Conservation (phyloP, 2,888 invertebrate species). For the Seira sanloemensis region DNA sequence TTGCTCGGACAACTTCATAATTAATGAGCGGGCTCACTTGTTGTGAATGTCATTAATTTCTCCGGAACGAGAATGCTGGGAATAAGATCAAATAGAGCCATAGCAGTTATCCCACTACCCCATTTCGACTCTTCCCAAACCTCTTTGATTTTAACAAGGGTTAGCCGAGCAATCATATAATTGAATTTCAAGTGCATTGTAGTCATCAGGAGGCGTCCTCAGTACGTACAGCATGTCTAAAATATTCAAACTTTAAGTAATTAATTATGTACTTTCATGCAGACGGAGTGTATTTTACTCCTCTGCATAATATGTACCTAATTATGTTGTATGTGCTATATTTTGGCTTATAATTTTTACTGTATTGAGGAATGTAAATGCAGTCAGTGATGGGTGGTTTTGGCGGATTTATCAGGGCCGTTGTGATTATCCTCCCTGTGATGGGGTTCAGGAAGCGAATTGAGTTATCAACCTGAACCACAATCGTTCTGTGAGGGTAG, state of each 20-base stretch:
- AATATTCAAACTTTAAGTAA: too few species aligned
- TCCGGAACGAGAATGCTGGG: constrained; percentile 63
- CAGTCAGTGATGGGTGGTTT: constrained; percentile 51
- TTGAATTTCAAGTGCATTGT: constrained; percentile 63
- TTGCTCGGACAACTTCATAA: neutral
- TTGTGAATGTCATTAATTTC: constrained; percentile 55
- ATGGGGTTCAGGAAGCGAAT: constrained; percentile 69
- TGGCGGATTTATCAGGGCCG: constrained; percentile 60
- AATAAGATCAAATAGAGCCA: constrained; percentile 69
- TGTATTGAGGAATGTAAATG: constrained; percentile 59
- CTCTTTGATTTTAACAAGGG: constrained; percentile 66
- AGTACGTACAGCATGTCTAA: constrained; percentile 50
- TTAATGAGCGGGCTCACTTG: constrained; percentile 38
- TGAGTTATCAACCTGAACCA: constrained; percentile 65
- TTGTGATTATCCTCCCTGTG: constrained; percentile 62
- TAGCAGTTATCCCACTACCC: constrained; percentile 64
- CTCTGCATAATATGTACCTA: too few species aligned
- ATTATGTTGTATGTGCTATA: too few species aligned
- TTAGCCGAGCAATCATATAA: constrained; percentile 66
- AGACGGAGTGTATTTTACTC: too few species aligned
- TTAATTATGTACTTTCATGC: too few species aligned
- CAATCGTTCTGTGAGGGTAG: constrained; percentile 48
- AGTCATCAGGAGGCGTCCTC: constrained; percentile 36
- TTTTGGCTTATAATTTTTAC: constrained; percentile 20
- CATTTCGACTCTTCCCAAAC: constrained; percentile 67